These are phyloP conservation scores for Limnephilus marmoratus DNA, from an alignment of 2,888 invertebrate species.

Conservation along the genomic window DNA sequence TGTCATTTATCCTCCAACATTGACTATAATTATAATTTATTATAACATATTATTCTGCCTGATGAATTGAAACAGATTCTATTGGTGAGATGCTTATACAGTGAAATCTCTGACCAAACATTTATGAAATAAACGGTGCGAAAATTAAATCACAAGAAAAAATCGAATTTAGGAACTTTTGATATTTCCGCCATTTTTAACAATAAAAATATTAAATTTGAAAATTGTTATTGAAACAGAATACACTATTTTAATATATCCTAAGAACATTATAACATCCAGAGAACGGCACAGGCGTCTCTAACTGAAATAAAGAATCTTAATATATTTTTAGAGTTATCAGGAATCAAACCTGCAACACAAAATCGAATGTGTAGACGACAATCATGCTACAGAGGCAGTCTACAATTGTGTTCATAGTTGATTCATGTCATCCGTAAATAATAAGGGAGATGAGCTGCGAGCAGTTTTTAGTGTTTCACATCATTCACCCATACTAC, in stretches of 20 bases:
- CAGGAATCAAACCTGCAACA: too few relatives aligned
- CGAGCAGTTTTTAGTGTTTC: too few relatives aligned
- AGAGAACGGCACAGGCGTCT: neutral
- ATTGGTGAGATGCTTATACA: neutral
- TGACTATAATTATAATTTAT: neutral
- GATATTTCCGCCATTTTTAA: neutral
- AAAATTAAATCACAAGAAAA: too few relatives aligned
- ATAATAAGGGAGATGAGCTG: too few relatives aligned
- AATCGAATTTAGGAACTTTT: neutral
- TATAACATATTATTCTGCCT: neutral
- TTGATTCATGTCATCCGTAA: neutral
- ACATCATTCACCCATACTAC: too few relatives aligned
- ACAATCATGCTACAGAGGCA: neutral
- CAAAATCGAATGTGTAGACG: too few relatives aligned
- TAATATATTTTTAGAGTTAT: too few relatives aligned
- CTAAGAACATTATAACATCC: neutral
- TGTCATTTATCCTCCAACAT: neutral
- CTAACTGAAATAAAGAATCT: neutral
- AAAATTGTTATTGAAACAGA: neutral
- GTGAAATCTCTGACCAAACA: neutral
- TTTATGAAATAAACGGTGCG: neutral
- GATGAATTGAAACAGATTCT: neutral
- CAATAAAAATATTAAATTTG: neutral
- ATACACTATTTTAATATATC: neutral
- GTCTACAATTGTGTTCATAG: neutral